Base-by-base conservation (phyloP, 2,113 vertebrate species). In the Pelobates fuscus region DNA sequence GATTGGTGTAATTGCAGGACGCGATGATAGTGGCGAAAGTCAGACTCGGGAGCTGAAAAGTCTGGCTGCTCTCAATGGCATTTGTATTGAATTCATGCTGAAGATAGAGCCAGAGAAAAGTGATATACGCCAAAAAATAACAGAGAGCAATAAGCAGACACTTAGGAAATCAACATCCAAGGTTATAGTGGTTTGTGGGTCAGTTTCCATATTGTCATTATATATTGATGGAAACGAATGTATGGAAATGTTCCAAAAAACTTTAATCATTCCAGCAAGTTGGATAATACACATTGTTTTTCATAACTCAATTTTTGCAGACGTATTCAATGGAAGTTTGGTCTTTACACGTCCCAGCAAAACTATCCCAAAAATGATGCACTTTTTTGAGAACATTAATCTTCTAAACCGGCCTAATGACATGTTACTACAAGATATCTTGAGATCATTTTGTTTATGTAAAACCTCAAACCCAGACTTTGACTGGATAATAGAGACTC, bases 1-100 rank as follows among this genome's bases (percentile, higher is more conserved):
- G 67, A 20, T 69, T 17, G 67, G 67, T 11, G n/a, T 69, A 21
- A 55, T 69, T 37, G 21, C 67, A 32, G 55, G 49, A 54, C 27
- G 57, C 8, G 62, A 41, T 41, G 57, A 60, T 14, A 25, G 21
- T 4, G 57, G 57, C 15, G 57, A 26, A 21, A 1, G 23, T 11
- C 41, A 65, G 62, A 30, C 15, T 62, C 61, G 30, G n/a, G 29
- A 37, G 8, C 21, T 63, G 8, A n/a, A 15, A 29, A 41, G 20
- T 32, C 10, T 63, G 1, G 15, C 30, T 0, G 29, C 18, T 17
- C 17, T 7, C 3, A 18, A 41, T 41, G 61, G 30, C 21, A 21
- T 63, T 10, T 63, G 61, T 17, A 63, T 63, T 3, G 61, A 63
- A 20, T 63, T 63, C n/a, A 41, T 63, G 2, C 20, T 63, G 18